phyloP scores from a whole-genome alignment of 1,140 invertebrate genomes.

The Micrasema minimum region DNA sequence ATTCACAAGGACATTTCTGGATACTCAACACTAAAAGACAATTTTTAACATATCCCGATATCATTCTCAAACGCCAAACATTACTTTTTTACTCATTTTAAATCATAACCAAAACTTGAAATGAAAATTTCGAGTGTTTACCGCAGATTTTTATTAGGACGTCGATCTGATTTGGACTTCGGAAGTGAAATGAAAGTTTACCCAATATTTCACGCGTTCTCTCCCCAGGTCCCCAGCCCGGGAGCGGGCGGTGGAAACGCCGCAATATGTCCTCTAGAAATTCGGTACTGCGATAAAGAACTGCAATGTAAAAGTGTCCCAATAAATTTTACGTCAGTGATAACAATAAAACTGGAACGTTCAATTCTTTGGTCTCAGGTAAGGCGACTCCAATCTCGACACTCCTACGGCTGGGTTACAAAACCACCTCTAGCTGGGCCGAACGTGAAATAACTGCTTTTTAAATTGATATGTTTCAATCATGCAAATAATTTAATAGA shows the following conservation, averaged over 20 bases:
- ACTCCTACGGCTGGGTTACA: not conserved
- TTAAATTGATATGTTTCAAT: too few species aligned
- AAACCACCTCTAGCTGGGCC: too few species aligned
- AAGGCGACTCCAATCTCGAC: slow-evolving; percentile 19
- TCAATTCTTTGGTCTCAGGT: slow-evolving; percentile 26
- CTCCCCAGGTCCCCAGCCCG: not conserved
- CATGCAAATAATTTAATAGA: too few species aligned
- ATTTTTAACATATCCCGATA: too few species aligned
- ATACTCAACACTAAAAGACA: too few species aligned
- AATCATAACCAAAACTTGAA: too few species aligned
- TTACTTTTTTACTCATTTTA: too few species aligned
- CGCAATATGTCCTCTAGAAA: slow-evolving; percentile 7
- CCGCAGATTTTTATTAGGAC: too few species aligned
- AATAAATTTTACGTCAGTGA: slow-evolving; percentile 47
- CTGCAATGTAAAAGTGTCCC: slow-evolving; percentile 35
- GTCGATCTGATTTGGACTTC: not conserved
- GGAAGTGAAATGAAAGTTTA: not conserved
- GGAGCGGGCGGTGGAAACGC: not conserved
- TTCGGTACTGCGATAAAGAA: slow-evolving; percentile 28
- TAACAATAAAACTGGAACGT: slow-evolving; percentile 40
- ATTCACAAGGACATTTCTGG: too few species aligned
- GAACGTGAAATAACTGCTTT: too few species aligned
- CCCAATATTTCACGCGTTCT: not conserved
- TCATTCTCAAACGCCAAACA: too few species aligned
- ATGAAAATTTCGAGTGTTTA: too few species aligned